Evolutionary conservation across 2,888 invertebrate species (phyloP).

Genomic region (Dysmachus trigonus): DNA sequence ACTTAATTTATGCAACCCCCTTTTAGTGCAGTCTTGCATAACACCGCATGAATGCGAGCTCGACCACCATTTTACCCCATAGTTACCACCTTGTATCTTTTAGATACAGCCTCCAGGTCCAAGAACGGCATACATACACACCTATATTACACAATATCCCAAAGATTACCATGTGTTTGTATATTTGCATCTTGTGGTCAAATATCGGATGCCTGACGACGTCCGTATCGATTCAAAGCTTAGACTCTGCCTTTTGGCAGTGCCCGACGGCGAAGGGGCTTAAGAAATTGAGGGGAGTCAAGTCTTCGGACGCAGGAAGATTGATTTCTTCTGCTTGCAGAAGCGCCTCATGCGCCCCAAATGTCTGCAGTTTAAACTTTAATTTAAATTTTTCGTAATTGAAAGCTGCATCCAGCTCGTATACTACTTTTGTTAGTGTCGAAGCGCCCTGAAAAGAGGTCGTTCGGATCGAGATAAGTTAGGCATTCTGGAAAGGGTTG

Average conservation of each 20-base stretch:
- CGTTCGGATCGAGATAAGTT: not conserved
- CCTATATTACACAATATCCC: too few relatives aligned
- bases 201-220: not conserved
- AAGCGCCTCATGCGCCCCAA: not conserved
- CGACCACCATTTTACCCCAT: not conserved
- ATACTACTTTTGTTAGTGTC: not conserved
- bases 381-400: not conserved
- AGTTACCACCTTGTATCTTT: not conserved
- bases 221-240: not conserved
- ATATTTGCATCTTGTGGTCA: not conserved
- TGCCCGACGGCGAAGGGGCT: not conserved
- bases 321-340: not conserved
- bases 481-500: not conserved
- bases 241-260: not conserved
- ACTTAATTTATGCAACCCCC: slow-evolving; percentile 14
- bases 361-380: not conserved
- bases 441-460: not conserved
- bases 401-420: not conserved
- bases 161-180: not conserved
- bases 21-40: not conserved
- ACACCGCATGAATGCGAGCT: not conserved
- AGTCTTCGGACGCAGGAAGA: not conserved
- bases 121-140: not conserved
- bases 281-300: not conserved
- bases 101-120: not conserved